Base-by-base conservation (phyloP, 2,888 invertebrate species). In the Chloromyia formosa region DNA sequence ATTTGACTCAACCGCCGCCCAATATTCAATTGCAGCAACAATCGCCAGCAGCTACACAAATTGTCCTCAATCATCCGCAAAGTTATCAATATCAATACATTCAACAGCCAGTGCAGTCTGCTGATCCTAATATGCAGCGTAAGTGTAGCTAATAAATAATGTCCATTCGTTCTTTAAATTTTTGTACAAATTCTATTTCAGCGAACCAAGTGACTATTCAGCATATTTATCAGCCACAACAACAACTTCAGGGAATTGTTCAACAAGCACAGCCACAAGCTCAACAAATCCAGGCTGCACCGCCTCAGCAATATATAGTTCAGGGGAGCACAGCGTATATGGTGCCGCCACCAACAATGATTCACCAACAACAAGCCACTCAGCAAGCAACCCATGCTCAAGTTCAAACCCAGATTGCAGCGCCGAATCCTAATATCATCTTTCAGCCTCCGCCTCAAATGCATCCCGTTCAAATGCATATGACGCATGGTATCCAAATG, bases 311-410 rank as follows among this genome's bases (percentile, higher is more conserved):
- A 20, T 80, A 76, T 73, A 80, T 80, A 10, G 78, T 81, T 7
- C 81, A 80, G 23, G 80, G 80, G 0, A 80, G 78, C 61, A 79
- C 80, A 5, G 78, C 80, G 0, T 80, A 78, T 53, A 80, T 81
- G 80, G 77, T 81, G 62, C 81, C 80, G 7, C 81, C 80, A 9
- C 79, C 80, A 35, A 80, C 80, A 62, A 78, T 80, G 58, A 78
- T 79, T n/a, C 78, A 79, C 35, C 79, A 79, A 53, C 68, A 77
- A 7, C 69, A 74, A 4, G 54, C 76, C 12, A 49, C 74, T 12
- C 76, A 77, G 14, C 78, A 49, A 20, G 40, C 60, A 53, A n/a
- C 60, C 1, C 73, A 73, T 23, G n/a, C 73, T 61, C 73, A 74
- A 62, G 54, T 74, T 12, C 76, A 76, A 66, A 71, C 78, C 74